These are phyloP conservation scores for Euplagia quadripunctaria DNA, from an alignment of 2,888 invertebrate genomes.

Conservation along the genomic window DNA sequence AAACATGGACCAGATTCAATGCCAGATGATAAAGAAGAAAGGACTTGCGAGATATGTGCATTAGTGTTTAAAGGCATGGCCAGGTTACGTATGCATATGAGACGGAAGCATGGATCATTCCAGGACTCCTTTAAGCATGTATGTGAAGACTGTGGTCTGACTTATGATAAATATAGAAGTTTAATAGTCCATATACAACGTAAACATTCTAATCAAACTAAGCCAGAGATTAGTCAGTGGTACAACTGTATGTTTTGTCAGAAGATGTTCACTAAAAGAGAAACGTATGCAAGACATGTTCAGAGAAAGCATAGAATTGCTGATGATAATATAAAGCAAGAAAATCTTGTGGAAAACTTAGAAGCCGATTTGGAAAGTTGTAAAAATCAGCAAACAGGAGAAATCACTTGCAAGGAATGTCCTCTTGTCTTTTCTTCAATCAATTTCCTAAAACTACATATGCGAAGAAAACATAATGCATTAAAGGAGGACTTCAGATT, in stretches of 20 bases:
- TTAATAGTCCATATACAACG: conserved; percentile 76
- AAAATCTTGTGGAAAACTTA: conserved; percentile 28
- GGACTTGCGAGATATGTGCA: conserved; percentile 78
- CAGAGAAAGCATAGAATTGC: conserved; percentile 75
- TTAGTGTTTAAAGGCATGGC: conserved; percentile 78
- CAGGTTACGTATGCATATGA: conserved; percentile 80
- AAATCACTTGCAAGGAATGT: conserved; percentile 76
- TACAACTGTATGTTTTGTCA: conserved; percentile 78
- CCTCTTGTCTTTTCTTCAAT: conserved; percentile 76
- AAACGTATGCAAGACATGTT: conserved; percentile 78
- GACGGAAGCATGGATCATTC: conserved; percentile 76
- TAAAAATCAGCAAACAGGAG: conserved; percentile 72
- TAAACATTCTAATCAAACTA: conserved; percentile 67
- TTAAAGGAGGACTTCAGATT: conserved; percentile 74
- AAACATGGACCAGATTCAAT: conserved; percentile 74
- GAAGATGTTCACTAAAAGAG: conserved; percentile 75
- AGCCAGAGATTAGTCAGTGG: conserved; percentile 68
- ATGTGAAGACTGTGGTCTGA: conserved; percentile 76
- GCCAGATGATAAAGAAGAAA: conserved; percentile 70
- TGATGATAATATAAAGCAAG: conserved; percentile 46
- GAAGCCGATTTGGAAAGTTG: conserved; percentile 54
- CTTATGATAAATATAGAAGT: conserved; percentile 80
- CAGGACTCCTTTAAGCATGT: conserved; percentile 74
- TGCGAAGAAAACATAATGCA: conserved; percentile 80
- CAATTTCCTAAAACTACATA: conserved; percentile 77